phyloP scores from a whole-genome alignment of 2,113 vertebrate species.

The Elephantulus edwardii region DNA sequence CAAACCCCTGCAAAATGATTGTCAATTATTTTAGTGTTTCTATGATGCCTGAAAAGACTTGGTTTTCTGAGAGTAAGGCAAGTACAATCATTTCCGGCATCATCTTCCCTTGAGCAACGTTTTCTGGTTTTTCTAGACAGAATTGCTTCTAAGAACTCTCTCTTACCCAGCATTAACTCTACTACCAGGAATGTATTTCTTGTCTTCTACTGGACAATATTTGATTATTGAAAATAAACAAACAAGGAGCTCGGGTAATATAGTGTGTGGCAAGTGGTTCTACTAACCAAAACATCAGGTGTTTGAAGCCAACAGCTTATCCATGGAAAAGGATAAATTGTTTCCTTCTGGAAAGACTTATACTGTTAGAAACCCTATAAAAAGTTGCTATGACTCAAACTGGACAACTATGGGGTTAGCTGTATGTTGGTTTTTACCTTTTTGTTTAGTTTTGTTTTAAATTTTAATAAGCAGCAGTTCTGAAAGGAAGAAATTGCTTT shows the following conservation, averaged over 20 bases:
- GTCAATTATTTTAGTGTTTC: background rate
- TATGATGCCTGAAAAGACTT: background rate
- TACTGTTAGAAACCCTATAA: too few relatives aligned
- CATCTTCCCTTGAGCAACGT: background rate
- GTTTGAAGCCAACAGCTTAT: too few relatives aligned
- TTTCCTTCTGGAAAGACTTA: too few relatives aligned
- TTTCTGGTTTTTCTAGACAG: background rate
- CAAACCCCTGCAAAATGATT: background rate
- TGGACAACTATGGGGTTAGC: too few relatives aligned
- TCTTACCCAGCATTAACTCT: background rate
- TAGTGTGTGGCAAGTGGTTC: too few relatives aligned
- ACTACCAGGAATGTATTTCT: background rate
- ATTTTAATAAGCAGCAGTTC: background rate
- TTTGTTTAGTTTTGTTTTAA: too few relatives aligned
- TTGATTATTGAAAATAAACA: background rate
- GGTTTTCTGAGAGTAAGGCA: background rate
- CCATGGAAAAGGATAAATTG: too few relatives aligned
- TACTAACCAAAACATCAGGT: too few relatives aligned
- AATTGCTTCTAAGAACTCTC: background rate
- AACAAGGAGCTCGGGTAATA: too few relatives aligned
- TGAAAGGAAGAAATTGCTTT: background rate
- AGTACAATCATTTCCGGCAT: background rate
- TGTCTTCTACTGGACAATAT: background rate
- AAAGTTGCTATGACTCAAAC: too few relatives aligned
- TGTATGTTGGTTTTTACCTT: too few relatives aligned